Conservation (phyloP, 2,113 vertebrate species). For the Pelusios castaneus region DNA sequence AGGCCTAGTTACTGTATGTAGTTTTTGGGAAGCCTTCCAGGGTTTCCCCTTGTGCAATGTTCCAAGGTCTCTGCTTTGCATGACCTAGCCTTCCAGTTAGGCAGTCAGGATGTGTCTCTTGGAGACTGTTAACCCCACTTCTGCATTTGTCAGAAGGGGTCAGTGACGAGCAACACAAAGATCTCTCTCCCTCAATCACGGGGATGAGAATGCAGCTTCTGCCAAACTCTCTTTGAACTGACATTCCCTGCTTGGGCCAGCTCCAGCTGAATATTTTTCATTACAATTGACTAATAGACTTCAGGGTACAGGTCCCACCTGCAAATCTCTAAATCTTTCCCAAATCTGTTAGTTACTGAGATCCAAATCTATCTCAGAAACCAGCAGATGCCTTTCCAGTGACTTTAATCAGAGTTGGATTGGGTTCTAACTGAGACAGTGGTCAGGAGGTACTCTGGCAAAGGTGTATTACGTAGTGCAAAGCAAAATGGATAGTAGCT, state of each 20-base stretch:
- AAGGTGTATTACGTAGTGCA: background rate
- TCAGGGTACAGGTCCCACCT: background rate
- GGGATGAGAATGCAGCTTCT: background rate
- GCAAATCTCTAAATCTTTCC: background rate
- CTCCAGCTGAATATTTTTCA: background rate
- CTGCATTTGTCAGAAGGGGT: background rate
- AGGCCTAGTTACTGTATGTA: background rate
- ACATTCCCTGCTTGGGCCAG: background rate
- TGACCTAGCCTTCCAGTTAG: background rate
- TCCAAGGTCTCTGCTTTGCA: conserved; percentile 34
- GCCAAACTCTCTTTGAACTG: background rate
- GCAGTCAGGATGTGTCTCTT: background rate
- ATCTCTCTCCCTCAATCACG: background rate
- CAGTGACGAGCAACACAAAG: fast-evolving
- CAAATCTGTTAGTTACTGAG: background rate
- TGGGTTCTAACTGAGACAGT: background rate
- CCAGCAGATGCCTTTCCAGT: background rate
- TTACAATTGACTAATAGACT: background rate
- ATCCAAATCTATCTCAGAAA: background rate
- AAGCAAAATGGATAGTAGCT: background rate
- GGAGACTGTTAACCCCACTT: background rate
- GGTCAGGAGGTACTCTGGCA: background rate
- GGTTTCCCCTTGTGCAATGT: background rate
- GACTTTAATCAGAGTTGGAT: background rate
- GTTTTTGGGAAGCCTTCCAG: conserved; percentile 35